Conservation (phyloP, 2,888 invertebrate species). For the Cosmia trapezina region DNA sequence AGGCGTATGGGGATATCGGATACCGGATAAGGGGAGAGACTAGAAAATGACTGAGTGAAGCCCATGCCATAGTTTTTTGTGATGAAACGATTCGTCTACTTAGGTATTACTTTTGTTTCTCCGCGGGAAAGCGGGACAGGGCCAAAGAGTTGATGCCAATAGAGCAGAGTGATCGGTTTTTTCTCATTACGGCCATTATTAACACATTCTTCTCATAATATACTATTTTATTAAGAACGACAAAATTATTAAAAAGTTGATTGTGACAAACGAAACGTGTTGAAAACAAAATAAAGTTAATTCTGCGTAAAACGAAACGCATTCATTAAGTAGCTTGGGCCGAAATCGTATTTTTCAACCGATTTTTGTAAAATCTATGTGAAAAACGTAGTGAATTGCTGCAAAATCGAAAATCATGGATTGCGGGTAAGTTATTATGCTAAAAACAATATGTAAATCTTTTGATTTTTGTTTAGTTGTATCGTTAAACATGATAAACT, state of each 20-base stretch:
- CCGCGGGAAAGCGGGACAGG: not conserved
- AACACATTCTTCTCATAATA: not conserved
- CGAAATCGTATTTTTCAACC: slow-evolving; percentile 36
- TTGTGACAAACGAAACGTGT: not conserved
- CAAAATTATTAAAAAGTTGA: not conserved
- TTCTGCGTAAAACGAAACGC: slow-evolving; percentile 55
- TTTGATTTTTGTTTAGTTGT: slow-evolving; percentile 29
- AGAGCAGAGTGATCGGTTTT: not conserved
- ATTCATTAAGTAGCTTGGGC: slow-evolving; percentile 38
- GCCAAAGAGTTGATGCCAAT: not conserved
- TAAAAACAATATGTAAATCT: not conserved
- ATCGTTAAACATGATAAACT: slow-evolving; percentile 60
- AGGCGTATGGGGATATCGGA: too few species aligned
- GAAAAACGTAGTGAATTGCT: slow-evolving; percentile 18
- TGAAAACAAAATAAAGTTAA: not conserved
- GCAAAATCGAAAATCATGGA: slow-evolving; percentile 71
- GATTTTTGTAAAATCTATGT: slow-evolving; percentile 31
- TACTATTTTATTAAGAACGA: too few species aligned
- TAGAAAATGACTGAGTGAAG: too few species aligned
- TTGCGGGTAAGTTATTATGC: slow-evolving; percentile 73
- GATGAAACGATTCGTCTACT: not conserved
- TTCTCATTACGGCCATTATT: not conserved
- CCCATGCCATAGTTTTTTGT: not conserved
- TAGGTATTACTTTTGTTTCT: not conserved
- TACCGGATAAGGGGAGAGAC: not conserved